These are phyloP conservation scores for Pomacea canaliculata DNA, from an alignment of 2,888 invertebrate species.

Conservation along the genomic window DNA sequence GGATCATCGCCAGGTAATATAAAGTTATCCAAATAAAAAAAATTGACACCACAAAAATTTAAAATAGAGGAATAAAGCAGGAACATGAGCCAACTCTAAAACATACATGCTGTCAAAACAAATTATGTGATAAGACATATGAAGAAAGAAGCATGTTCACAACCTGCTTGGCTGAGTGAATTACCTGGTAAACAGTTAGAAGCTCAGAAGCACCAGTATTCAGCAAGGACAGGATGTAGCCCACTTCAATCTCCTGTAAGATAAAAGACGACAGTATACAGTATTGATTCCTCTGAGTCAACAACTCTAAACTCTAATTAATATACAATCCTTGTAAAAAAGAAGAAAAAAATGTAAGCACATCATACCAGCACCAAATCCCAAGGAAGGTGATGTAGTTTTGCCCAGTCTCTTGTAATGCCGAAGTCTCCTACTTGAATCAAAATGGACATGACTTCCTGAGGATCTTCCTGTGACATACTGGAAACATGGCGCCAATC, in stretches of 20 bases:
- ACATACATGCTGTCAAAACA: too few species aligned
- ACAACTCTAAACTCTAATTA: background rate
- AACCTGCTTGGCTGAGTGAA: too few species aligned
- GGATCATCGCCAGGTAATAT: too few species aligned
- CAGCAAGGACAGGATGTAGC: constrained; percentile 50
- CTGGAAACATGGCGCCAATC: constrained; percentile 54
- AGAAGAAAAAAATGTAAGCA: background rate
- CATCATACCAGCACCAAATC: constrained; percentile 43
- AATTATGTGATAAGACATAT: too few species aligned
- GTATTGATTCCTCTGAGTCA: background rate
- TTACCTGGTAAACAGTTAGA: constrained; percentile 50
- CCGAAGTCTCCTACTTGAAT: constrained; percentile 55
- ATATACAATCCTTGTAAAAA: background rate
- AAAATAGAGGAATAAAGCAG: too few species aligned
- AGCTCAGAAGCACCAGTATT: constrained; percentile 44
- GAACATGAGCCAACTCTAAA: too few species aligned
- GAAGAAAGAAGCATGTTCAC: too few species aligned
- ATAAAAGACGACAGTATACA: too few species aligned
- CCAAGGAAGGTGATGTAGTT: constrained; percentile 42
- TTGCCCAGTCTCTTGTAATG: constrained; percentile 56
- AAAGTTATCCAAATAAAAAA: too few species aligned
- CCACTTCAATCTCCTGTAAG: constrained; percentile 56
- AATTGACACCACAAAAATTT: too few species aligned
- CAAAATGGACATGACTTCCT: constrained; percentile 54
- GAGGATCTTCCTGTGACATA: constrained; percentile 42